Conservation (phyloP, 2,797 vertebrate genomes). For the Myoxocephalus aenaeus region DNA sequence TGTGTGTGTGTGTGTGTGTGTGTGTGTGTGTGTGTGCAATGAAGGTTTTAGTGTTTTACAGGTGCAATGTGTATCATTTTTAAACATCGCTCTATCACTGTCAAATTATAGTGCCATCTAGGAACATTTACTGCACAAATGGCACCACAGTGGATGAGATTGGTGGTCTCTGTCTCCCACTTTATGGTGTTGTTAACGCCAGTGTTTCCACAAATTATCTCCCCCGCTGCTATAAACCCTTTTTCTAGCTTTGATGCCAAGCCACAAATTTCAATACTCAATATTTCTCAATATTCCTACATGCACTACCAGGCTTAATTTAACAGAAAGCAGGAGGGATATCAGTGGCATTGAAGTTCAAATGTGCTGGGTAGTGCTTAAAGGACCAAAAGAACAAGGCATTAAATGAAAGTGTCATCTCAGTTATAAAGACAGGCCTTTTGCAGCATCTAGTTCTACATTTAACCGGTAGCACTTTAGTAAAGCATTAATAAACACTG, state of each 20-base stretch:
- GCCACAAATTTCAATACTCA: constrained; percentile 8
- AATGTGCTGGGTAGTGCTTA: background rate
- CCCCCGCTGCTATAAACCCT: constrained; percentile 19
- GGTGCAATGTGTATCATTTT: constrained; percentile 53
- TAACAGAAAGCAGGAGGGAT: background rate
- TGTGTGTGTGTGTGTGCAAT: background rate
- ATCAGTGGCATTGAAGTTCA: background rate
- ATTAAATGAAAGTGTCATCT: background rate
- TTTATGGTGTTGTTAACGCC: constrained; percentile 9
- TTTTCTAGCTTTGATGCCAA: constrained; percentile 19
- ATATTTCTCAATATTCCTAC: background rate
- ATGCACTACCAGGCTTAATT: background rate
- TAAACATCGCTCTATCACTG: constrained; percentile 54
- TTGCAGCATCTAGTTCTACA: background rate
- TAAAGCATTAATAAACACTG: too few relatives aligned
- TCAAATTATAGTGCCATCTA: constrained; percentile 40
- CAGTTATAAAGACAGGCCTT: background rate
- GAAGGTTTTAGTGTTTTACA: constrained; percentile 21
- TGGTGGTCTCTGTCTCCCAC: constrained; percentile 20
- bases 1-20: background rate
- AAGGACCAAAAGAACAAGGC: background rate
- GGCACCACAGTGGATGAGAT: constrained; percentile 24
- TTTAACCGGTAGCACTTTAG: too few relatives aligned
- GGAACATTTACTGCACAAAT: constrained; percentile 38
- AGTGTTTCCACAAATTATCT: constrained; percentile 43